Percentiles rank a stretch among this genome's conserved stretches.
Evolutionary conservation across 1,140 invertebrate species (phyloP).

Genomic region (Dreissena rostriformis): DNA sequence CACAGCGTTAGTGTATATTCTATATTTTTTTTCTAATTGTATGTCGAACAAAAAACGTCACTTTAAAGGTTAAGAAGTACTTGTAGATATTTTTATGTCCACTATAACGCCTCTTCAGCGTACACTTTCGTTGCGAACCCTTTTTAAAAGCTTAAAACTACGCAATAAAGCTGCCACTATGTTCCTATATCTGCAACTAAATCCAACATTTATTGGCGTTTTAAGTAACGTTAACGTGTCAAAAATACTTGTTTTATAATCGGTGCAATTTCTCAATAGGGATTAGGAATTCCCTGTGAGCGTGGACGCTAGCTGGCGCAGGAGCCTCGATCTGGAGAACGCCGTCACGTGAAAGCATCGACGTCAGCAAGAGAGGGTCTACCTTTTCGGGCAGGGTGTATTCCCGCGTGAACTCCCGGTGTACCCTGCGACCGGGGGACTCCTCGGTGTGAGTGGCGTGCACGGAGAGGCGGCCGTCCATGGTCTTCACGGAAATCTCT

Average conservation of each 20-base stretch:
- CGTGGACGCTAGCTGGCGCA: slow-evolving; percentile 24
- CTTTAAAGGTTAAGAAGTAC: neutral
- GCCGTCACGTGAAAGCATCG: slow-evolving; percentile 63
- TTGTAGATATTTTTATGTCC: no score
- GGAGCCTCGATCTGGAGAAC: slow-evolving; percentile 65
- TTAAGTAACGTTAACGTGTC: no score
- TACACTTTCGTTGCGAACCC: no score
- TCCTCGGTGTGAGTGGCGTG: slow-evolving; percentile 57
- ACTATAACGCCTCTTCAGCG: no score
- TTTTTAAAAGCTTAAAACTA: no score
- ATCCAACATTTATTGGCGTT: no score
- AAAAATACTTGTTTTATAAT: no score
- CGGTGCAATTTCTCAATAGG: slow-evolving; percentile 31
- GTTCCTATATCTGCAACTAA: no score
- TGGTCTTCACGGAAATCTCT: slow-evolving; percentile 60
- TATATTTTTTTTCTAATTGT: no score
- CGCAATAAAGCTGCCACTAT: no score
- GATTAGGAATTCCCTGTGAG: slow-evolving; percentile 22
- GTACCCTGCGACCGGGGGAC: slow-evolving; percentile 32
- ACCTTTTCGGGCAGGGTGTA: slow-evolving; percentile 61
- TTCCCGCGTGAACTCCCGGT: slow-evolving; percentile 61
- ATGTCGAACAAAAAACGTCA: no score
- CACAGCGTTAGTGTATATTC: no score
- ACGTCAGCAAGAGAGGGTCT: slow-evolving; percentile 53
- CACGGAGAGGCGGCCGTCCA: slow-evolving; percentile 51